Base-by-base conservation (phyloP, 2,113 vertebrate genomes). In the Octodon degus region DNA sequence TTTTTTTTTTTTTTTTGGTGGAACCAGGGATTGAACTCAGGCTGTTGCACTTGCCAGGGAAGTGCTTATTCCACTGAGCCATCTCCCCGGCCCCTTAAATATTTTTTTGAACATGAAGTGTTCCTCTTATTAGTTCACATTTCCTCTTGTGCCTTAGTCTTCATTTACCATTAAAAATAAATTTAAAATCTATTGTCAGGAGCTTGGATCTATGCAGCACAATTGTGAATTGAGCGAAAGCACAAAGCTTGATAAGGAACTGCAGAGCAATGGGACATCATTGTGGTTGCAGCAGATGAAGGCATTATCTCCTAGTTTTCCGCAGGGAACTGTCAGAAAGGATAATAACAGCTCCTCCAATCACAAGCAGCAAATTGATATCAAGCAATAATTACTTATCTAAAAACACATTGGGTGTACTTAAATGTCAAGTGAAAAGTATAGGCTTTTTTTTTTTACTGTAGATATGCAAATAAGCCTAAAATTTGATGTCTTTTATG, bases 241-340 rank as follows among this genome's bases (percentile, higher is more conserved):
- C 91, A 84, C 63, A 85, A 84, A 81, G n/a, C 24, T 11, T 37
- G 24, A 20, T 62, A 84, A 87, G 74, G 60, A 95, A 96, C 90
- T 83, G 60, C 34, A 94, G 87, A 95, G 97, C 89, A 97, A 91
- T 85, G n/a, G 6, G 17, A 96, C 92, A 94, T 97, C 87, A 96
- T 70, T n/a, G 20, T 7, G 74, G 96, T 83, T 95, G 24, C 79
- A 34, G 47, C 50, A 93, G 87, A 95, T 94, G 55, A 94, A 95
- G n/a, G 60, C 86, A 87, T 94, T 97, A 76, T 96, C 30, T 37
- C 13, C 60, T 43, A 50, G 9, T 11, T 62, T 77, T 43, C 20
- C 65, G 84, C 11, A 91, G 81, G 68, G 63, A 77, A 89, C 77
- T 84, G 14, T 89, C 37, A 95, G 92, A 89, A 91, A 96, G 89